phyloP scores from a whole-genome alignment of 2,797 vertebrate genomes.

The Sphenodon punctatus region DNA sequence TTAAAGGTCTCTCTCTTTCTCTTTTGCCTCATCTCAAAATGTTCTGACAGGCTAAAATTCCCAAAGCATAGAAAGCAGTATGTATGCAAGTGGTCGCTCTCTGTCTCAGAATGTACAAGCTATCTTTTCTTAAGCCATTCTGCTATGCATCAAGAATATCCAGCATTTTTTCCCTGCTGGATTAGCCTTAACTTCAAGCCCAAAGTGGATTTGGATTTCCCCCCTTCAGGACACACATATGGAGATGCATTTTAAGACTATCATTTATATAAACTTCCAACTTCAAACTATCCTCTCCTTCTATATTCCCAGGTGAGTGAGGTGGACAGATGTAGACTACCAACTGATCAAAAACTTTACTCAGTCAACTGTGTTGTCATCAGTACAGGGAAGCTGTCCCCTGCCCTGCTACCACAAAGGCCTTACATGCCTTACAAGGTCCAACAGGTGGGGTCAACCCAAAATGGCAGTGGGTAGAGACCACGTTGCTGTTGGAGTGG shows the following conservation, averaged over 20 bases:
- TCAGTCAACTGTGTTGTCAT: too few relatives aligned
- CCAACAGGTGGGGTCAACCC: too few relatives aligned
- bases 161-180: not conserved
- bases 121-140: not conserved
- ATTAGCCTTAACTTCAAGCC: constrained; percentile 1
- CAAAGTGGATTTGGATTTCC: not conserved
- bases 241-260: not conserved
- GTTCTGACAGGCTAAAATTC: not conserved
- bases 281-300: not conserved
- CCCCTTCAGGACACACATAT: not conserved
- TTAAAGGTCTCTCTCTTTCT: not conserved
- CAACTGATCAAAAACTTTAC: too few relatives aligned
- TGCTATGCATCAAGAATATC: not conserved
- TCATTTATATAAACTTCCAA: not conserved
- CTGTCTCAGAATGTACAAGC: not conserved
- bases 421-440: too few relatives aligned
- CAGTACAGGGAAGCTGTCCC: too few relatives aligned
- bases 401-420: too few relatives aligned
- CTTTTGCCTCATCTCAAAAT: not conserved
- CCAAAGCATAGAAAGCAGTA: not conserved
- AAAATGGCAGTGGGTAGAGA: too few relatives aligned
- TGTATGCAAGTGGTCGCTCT: not conserved
- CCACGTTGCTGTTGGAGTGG: too few relatives aligned
- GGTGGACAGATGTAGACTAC: too few relatives aligned
- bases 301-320: not conserved